Evolutionary conservation across 2,797 vertebrate genomes (phyloP), one percentile per base, ranked within the genome.

Genomic region (Cuculus canorus): DNA sequence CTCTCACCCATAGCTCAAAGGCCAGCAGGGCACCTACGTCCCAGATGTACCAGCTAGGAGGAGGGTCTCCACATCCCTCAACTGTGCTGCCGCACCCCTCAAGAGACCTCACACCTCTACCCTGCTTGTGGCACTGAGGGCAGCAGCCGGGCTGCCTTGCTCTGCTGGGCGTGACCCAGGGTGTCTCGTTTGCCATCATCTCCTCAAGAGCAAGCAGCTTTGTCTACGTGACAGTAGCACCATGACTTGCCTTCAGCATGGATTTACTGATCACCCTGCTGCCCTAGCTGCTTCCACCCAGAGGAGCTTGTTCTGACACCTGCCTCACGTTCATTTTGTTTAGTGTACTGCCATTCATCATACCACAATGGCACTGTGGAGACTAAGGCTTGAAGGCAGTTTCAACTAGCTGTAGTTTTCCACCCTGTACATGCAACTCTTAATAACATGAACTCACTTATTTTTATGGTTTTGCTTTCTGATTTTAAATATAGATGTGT

Each of bases 361-460:
- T 13, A 37, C 39, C 3, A 0, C 30, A 28, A 15, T 0, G 0
- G 21, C 19, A 18, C 48, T 15, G n/a, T 1, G 0, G 60, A 52
- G 18, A 63, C 48, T 1, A 1, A 23, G 59, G 25, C 16, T 11
- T 37, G 54, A 66, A 48, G 65, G 47, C 28, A 17, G 24, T 28
- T 77, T 77, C 53, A 50, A 13, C 47, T 21, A 86, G n/a, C 24
- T 56, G 35, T 6, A 25, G 43, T 30, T 78, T 82, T 78, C 59
- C 7, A 4, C 57, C 47, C 61, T 47, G 3, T 23, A 37, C 24
- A 45, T 61, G n/a, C 28, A 52, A 19, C 39, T 17, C 52, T 43
- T 70, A 19, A 28, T 28, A 53, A 60, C 45, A 60, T 1, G 2
- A 82, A 50, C 30, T 68, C 15, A 5, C 48, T 59, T 53, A 25